phyloP scores from a whole-genome alignment of 2,797 vertebrate genomes.

The Chrosomus eos region DNA sequence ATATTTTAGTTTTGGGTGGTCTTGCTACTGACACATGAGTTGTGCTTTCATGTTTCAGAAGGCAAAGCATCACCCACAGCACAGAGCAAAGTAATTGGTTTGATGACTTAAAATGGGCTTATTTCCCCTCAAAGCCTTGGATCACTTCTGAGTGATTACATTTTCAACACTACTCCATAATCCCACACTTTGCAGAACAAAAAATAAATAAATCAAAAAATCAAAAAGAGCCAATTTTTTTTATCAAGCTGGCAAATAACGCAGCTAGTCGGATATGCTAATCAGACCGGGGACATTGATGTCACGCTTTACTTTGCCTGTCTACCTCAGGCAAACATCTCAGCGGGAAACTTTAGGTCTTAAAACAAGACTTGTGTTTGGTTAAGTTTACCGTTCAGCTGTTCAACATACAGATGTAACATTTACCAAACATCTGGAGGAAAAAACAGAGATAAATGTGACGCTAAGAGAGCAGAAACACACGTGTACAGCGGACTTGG shows the following conservation, averaged over 20 bases:
- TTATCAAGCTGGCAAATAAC: neutral
- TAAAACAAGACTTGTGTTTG: constrained; percentile 1
- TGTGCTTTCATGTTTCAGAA: constrained; percentile 37
- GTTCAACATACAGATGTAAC: neutral
- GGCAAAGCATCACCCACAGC: constrained; percentile 23
- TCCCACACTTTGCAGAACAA: constrained; percentile 12
- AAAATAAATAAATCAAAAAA: neutral
- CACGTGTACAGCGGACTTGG: neutral
- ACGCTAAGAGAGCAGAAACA: neutral
- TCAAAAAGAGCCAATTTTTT: neutral
- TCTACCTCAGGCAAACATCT: constrained; percentile 9
- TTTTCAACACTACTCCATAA: constrained; percentile 30
- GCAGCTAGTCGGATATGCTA: neutral
- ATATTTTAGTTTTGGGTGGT: constrained; percentile 10
- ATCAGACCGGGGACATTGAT: neutral
- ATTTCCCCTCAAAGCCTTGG: constrained; percentile 35
- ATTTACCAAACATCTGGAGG: constrained; percentile 9
- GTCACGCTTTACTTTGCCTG: constrained; percentile 1
- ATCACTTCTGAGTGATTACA: constrained; percentile 30
- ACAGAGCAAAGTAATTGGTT: constrained; percentile 37
- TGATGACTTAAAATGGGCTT: constrained; percentile 44
- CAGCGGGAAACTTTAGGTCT: neutral
- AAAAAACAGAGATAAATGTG: neutral
- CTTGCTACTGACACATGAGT: neutral
- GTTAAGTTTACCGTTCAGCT: constrained; percentile 12